Evolutionary conservation across 2,888 invertebrate genomes (phyloP).

Genomic region (Cerastoderma edule): DNA sequence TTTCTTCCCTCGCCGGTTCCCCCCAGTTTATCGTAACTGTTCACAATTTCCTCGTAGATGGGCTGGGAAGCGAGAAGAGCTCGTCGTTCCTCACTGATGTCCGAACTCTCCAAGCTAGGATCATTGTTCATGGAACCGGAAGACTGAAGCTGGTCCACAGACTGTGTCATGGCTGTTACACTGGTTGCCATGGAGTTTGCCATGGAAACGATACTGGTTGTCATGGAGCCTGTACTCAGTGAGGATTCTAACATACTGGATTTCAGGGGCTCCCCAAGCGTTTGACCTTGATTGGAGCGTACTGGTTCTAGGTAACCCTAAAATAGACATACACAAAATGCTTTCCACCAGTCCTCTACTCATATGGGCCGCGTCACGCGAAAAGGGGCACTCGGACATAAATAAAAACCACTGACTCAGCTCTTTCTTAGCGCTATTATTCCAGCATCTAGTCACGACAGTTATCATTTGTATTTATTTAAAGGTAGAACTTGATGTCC

Average conservation of each 20-base stretch:
- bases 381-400: too few species aligned
- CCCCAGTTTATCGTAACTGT: constrained; percentile 64
- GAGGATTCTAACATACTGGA: constrained; percentile 51
- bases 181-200: constrained; percentile 41
- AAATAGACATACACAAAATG: background rate
- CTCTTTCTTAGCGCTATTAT: too few species aligned
- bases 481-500: too few species aligned
- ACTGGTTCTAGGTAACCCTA: constrained; percentile 78
- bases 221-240: constrained; percentile 44
- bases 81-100: constrained; percentile 69
- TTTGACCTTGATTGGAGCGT: constrained; percentile 40
- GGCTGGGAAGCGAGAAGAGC: constrained; percentile 74
- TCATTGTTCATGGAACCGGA: constrained; percentile 24
- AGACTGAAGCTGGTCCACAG: constrained; percentile 26
- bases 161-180: constrained; percentile 42
- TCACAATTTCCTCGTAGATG: constrained; percentile 80
- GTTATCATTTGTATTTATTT: too few species aligned
- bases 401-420: too few species aligned
- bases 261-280: constrained; percentile 34
- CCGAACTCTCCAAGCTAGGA: constrained; percentile 28
- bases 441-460: too few species aligned
- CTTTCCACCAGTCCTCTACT: background rate
- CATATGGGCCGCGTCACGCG: too few species aligned
- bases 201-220: constrained; percentile 48
- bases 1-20: constrained; percentile 9